Conservation (phyloP, 2,797 vertebrate genomes). For the Poecilia velifera region DNA sequence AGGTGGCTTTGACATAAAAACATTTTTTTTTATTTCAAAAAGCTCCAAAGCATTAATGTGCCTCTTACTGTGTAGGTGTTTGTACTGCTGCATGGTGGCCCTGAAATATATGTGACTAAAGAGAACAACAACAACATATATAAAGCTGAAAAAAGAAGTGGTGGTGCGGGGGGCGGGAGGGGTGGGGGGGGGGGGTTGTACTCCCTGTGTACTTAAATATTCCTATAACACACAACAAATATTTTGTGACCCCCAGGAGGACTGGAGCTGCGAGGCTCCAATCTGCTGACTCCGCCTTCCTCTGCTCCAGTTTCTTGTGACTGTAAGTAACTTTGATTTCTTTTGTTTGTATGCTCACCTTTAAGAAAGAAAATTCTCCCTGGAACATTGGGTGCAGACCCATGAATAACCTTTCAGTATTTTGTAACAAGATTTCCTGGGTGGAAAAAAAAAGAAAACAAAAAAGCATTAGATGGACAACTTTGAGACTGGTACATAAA, state of each 20-base stretch:
- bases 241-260: slow-evolving; percentile 31
- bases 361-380: slow-evolving; percentile 31
- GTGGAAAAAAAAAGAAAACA: slow-evolving; percentile 16
- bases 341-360: slow-evolving; percentile 43
- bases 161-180: no score
- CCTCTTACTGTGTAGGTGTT: neutral
- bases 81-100: neutral
- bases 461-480: slow-evolving; percentile 28
- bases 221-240: slow-evolving; percentile 31
- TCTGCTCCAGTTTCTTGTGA: slow-evolving; percentile 42
- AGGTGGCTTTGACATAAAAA: neutral
- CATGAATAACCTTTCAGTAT: slow-evolving; percentile 9
- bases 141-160: neutral
- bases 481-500: slow-evolving; percentile 6
- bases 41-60: neutral
- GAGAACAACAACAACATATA: neutral
- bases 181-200: neutral
- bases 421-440: slow-evolving; percentile 42
- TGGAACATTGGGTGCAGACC: slow-evolving; percentile 4
- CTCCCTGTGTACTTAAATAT: slow-evolving; percentile 23
- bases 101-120: neutral
- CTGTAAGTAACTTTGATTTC: slow-evolving; percentile 58
- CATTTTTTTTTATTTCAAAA: neutral
- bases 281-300: slow-evolving; percentile 36
- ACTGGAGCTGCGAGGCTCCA: slow-evolving; percentile 6